Evolutionary conservation across 2,113 vertebrate genomes (phyloP).

Genomic region (Aegithalos caudatus): DNA sequence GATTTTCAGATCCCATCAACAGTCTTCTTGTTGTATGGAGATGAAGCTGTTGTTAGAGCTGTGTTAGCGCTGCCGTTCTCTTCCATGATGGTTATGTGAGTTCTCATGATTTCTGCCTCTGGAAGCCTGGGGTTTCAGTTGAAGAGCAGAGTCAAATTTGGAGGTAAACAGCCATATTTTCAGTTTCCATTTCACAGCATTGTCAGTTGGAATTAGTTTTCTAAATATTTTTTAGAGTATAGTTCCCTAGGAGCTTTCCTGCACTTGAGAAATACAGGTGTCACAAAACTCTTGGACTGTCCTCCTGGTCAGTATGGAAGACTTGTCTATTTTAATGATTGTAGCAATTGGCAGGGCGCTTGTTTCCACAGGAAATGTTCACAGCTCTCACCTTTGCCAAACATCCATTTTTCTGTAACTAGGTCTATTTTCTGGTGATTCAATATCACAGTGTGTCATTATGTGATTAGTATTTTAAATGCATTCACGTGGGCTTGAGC

Average conservation of each 20-base stretch:
- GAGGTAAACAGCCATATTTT: not conserved
- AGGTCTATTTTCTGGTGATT: slow-evolving; percentile 2
- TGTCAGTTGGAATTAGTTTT: not conserved
- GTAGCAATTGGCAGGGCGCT: not conserved
- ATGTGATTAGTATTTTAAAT: slow-evolving; percentile 37
- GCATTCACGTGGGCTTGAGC: not conserved
- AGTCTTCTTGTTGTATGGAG: not conserved
- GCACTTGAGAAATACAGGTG: not conserved
- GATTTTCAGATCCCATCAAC: not conserved
- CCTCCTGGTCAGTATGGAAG: not conserved
- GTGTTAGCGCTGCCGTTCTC: not conserved
- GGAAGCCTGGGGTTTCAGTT: not conserved
- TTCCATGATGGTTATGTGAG: not conserved
- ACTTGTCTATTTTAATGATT: not conserved
- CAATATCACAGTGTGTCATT: not conserved
- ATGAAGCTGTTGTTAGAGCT: not conserved
- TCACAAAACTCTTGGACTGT: not conserved
- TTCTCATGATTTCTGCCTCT: not conserved
- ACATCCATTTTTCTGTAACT: not conserved
- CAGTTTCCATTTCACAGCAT: not conserved
- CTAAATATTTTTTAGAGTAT: not conserved
- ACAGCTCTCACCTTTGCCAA: not conserved
- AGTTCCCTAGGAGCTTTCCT: not conserved
- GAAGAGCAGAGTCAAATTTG: not conserved
- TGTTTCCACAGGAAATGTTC: not conserved